Base-by-base conservation (phyloP, 2,888 invertebrate species). In the Phyllotreta striolata region DNA sequence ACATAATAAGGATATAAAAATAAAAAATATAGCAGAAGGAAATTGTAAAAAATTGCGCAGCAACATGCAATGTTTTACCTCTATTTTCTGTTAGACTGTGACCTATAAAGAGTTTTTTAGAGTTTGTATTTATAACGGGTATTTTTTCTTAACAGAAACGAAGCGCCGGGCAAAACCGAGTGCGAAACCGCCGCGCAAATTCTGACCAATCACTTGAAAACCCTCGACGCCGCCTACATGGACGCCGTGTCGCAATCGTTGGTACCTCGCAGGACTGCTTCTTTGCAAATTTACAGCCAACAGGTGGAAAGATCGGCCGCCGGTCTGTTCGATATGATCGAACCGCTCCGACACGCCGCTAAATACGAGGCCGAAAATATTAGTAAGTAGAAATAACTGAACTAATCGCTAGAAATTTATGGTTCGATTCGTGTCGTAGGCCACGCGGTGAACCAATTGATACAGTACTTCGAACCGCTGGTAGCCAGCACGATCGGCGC, bases 121-220 rank as follows among this genome's bases (percentile, higher is more conserved):
- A n/a, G n/a, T n/a, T n/a, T n/a, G n/a, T n/a, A n/a, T n/a, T n/a
- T n/a, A n/a, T n/a, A n/a, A 13, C 14, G 10, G 10, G 9, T 10
- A 44, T 44, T 44, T 51, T 51, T 37, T 8, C 38, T 54, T 64
- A 41, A n/a, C 35, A 91, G 93, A 57, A 97, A 97, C 78, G 94
- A 94, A 74, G 96, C 98, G 0, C 98, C 98, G 0, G 98, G 98
- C 0, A 97, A 98, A 80, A 89, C 90, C 3, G 98, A 99, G 80
- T 96, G 98, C 80, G 91, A 93, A 49, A 85, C 87, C 0, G 94
- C 93, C 0, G 86, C 96, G 41, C 91, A 93, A 39, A 88, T 89
- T 0, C 83, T 98, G 6, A 89, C 87, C 68, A 85, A 86, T 0
- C 89, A 91, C 71, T 89, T 95, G 5, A 86, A 92, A 0, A 91